Evolutionary conservation across 2,113 vertebrate genomes (phyloP).

Genomic region (Carassius carassius): DNA sequence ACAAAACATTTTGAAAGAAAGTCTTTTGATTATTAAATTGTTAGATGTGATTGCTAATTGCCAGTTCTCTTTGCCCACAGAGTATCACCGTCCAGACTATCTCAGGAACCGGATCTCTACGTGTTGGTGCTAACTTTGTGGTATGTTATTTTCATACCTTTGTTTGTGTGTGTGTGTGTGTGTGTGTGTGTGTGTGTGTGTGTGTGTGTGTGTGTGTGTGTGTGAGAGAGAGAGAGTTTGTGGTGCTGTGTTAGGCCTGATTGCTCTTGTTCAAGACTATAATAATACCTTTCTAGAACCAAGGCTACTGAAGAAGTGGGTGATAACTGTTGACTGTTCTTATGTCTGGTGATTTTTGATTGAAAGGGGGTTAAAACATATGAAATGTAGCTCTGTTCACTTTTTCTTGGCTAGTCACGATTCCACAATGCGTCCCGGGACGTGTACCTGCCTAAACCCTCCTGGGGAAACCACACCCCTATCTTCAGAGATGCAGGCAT

Average conservation of each 20-base stretch:
- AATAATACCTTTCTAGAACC: not conserved
- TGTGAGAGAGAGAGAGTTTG: not conserved
- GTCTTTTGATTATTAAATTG: not conserved
- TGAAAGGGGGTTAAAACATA: not conserved
- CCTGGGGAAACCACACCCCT: conserved; percentile 98
- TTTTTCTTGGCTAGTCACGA: conserved; percentile 77
- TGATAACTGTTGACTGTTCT: not conserved
- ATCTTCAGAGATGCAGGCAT: conserved; percentile 95
- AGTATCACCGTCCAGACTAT: conserved; percentile 93
- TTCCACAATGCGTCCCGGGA: conserved; percentile 87
- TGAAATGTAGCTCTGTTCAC: not conserved
- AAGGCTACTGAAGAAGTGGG: not conserved
- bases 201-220: too few species aligned
- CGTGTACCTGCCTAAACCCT: conserved; percentile 92
- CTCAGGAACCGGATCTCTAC: conserved; percentile 93
- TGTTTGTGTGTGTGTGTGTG: too few species aligned
- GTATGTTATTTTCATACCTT: conserved; percentile 70
- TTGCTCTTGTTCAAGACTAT: not conserved
- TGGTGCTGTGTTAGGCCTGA: not conserved
- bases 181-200: not conserved
- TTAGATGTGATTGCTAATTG: conserved; percentile 32
- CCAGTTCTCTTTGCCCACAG: conserved; percentile 67
- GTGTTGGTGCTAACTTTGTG: conserved; percentile 91
- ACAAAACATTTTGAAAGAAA: not conserved
- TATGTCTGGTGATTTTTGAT: not conserved